phyloP scores from a whole-genome alignment of 2,797 vertebrate genomes.

The Chelon auratus region DNA sequence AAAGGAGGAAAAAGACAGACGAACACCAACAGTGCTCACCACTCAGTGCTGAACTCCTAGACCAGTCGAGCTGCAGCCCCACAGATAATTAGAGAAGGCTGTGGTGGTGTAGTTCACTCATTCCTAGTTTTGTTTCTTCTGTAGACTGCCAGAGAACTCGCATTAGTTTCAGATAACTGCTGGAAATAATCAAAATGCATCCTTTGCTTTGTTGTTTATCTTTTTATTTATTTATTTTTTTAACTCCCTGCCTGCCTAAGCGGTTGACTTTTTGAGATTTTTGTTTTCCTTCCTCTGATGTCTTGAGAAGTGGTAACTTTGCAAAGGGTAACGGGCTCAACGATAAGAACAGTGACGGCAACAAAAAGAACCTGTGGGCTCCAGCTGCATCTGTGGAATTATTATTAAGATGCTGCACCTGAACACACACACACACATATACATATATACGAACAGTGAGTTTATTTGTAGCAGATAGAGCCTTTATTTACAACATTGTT shows the following conservation, averaged over 20 bases:
- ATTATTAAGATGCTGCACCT: neutral
- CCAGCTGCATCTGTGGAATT: constrained; percentile 7
- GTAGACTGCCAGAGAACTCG: neutral
- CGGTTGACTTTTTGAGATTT: constrained; percentile 41
- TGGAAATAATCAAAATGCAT: constrained; percentile 46
- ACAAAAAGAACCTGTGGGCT: constrained; percentile 15
- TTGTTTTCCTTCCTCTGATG: constrained; percentile 30
- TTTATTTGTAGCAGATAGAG: too few relatives aligned
- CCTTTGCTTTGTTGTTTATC: constrained; percentile 13
- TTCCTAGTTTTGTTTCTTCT: neutral
- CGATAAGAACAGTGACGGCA: constrained; percentile 9
- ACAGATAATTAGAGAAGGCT: constrained; percentile 8
- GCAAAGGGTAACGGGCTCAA: constrained; percentile 33
- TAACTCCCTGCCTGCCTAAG: constrained; percentile 47
- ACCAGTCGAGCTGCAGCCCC: constrained; percentile 8
- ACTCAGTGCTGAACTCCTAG: constrained; percentile 16
- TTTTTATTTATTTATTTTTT: constrained; percentile 15
- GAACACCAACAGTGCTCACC: constrained; percentile 31
- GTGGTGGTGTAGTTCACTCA: neutral
- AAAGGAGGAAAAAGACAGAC: constrained; percentile 25
- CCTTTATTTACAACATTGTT: too few relatives aligned
- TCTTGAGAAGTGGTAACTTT: constrained; percentile 31
- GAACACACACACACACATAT: neutral
- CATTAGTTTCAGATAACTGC: constrained; percentile 20
- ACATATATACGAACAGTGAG: too few relatives aligned